phyloP scores from a whole-genome alignment of 2,888 invertebrate genomes.

The Embidobia sp. region DNA sequence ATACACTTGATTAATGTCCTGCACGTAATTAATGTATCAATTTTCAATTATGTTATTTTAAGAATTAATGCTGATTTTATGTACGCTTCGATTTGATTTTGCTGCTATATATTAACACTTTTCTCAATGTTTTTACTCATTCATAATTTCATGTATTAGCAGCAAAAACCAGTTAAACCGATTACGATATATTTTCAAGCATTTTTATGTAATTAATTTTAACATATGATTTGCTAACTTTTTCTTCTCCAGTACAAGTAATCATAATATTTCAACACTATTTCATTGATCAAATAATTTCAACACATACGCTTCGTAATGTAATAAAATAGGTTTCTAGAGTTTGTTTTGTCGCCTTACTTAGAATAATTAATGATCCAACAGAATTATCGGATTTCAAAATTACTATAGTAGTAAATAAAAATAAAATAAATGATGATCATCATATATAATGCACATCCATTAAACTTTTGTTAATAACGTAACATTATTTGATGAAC shows the following conservation, averaged over 20 bases:
- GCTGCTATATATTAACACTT: slow-evolving; percentile 24
- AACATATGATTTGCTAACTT: neutral
- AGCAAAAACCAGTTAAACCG: no score
- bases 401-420: slow-evolving; percentile 14
- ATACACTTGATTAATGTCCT: slow-evolving; percentile 38
- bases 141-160: neutral
- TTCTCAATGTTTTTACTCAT: slow-evolving; percentile 28
- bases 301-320: neutral
- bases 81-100: slow-evolving; percentile 28
- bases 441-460: no score
- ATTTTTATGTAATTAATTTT: neutral
- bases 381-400: neutral
- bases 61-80: slow-evolving; percentile 39
- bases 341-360: slow-evolving; percentile 1
- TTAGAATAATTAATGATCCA: slow-evolving; percentile 7
- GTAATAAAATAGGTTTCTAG: neutral
- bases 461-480: no score
- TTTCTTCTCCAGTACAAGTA: neutral
- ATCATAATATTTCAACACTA: neutral
- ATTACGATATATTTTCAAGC: no score
- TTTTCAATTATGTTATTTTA: slow-evolving; percentile 26
- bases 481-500: no score
- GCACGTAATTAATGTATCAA: slow-evolving; percentile 48
- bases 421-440: neutral
- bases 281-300: slow-evolving; percentile 7